Conservation (phyloP, 2,113 vertebrate genomes). For the Sceloporus tristichus region DNA sequence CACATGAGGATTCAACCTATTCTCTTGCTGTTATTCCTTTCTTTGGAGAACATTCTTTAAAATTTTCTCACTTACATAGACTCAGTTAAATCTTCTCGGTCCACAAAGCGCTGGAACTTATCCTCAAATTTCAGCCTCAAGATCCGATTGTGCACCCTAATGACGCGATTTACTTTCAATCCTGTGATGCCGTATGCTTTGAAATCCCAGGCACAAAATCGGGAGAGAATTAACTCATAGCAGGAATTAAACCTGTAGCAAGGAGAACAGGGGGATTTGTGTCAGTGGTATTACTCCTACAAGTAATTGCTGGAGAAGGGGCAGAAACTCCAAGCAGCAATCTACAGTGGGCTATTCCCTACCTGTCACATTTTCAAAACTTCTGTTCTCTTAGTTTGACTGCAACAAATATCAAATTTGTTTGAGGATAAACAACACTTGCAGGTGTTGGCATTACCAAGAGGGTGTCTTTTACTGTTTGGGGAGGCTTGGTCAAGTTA, state of each 20-base stretch:
- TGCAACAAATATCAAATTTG: too few species aligned
- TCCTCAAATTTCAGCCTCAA: slow-evolving; percentile 86
- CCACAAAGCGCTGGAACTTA: slow-evolving; percentile 80
- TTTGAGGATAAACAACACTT: too few species aligned
- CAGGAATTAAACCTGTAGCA: slow-evolving; percentile 84
- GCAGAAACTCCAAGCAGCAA: too few species aligned
- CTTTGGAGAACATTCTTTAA: background rate
- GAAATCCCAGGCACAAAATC: slow-evolving; percentile 83
- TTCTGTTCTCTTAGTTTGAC: too few species aligned
- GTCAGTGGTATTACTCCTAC: slow-evolving; percentile 13
- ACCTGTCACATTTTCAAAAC: too few species aligned
- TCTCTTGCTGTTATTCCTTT: background rate
- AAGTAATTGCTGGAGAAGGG: background rate
- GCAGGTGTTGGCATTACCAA: too few species aligned
- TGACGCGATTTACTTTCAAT: slow-evolving; percentile 81
- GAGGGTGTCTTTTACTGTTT: too few species aligned
- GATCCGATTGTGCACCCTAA: slow-evolving; percentile 85
- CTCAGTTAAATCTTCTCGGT: slow-evolving; percentile 66
- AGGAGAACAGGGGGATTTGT: slow-evolving; percentile 13
- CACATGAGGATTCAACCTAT: background rate
- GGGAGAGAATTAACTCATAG: slow-evolving; percentile 81
- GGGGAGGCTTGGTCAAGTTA: too few species aligned
- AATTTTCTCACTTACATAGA: slow-evolving; percentile 57
- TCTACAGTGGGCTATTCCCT: too few species aligned
- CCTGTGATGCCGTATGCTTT: slow-evolving; percentile 73